phyloP scores from a whole-genome alignment of 2,113 vertebrate species.

The Pangasianodon gigas region DNA sequence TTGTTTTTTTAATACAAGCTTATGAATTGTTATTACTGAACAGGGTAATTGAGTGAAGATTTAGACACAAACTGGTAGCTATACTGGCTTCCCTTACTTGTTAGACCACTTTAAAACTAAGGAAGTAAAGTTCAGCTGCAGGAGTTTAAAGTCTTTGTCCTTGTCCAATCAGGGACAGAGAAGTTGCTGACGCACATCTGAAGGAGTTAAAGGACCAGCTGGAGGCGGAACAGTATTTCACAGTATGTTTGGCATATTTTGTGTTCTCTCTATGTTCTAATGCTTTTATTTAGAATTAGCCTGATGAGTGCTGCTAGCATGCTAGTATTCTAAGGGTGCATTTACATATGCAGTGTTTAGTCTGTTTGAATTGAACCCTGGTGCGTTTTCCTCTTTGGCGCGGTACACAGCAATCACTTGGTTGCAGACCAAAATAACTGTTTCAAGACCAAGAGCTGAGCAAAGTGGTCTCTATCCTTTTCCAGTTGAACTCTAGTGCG shows the following conservation, averaged over 20 bases:
- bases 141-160: not conserved
- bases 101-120: not conserved
- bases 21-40: not conserved
- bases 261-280: not conserved
- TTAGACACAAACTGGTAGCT: no score
- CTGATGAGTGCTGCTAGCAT: not conserved
- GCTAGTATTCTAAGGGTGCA: not conserved
- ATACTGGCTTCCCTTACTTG: no score
- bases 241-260: conserved; percentile 70
- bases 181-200: conserved; percentile 87
- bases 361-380: not conserved
- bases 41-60: not conserved
- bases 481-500: not conserved
- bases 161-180: conserved; percentile 81
- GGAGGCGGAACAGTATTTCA: conserved; percentile 94
- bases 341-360: not conserved
- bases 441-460: not conserved
- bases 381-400: not conserved
- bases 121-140: not conserved
- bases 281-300: not conserved
- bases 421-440: not conserved
- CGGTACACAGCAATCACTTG: not conserved
- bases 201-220: conserved; percentile 95
- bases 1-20: no score
- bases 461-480: not conserved